Percentiles rank a stretch among this genome's conserved stretches.
Evolutionary conservation across 1,140 invertebrate genomes (phyloP).

Genomic region (Cotesia vestalis): DNA sequence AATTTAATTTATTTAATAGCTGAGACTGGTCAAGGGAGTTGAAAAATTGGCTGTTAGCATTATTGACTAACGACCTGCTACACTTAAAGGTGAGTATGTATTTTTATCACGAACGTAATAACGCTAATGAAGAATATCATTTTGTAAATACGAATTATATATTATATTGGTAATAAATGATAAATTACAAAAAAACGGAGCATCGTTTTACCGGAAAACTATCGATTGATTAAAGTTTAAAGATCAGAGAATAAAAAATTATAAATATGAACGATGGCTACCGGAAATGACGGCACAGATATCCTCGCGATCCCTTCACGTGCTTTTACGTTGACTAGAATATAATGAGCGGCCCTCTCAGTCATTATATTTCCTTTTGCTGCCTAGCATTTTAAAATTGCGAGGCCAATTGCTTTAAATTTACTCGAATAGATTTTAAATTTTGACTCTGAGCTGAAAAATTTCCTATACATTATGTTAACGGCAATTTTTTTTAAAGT

Average conservation of each 20-base stretch:
- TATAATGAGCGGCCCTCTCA: slow-evolving; percentile 30
- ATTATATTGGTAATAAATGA: no score
- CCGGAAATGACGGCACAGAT: slow-evolving; percentile 37
- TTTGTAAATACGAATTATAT: no score
- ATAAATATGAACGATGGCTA: slow-evolving; percentile 20
- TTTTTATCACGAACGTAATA: not conserved
- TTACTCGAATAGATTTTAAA: no score
- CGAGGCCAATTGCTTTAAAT: not conserved
- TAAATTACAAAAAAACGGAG: no score
- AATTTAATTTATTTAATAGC: slow-evolving; percentile 40
- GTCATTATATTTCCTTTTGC: slow-evolving; percentile 16
- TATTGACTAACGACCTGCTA: slow-evolving; percentile 32
- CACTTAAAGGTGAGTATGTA: not conserved
- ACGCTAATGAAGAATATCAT: no score
- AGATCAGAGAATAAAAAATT: not conserved
- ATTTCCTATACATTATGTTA: no score
- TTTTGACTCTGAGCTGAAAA: no score
- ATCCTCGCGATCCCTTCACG: slow-evolving; percentile 18
- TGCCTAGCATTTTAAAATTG: slow-evolving; percentile 28
- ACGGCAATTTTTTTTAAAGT: no score
- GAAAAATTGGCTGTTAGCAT: slow-evolving; percentile 38
- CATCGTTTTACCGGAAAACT: no score
- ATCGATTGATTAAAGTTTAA: no score
- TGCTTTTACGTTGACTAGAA: slow-evolving; percentile 30
- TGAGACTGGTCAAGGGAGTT: not conserved